Evolutionary conservation across 53 echinoderm and acorn worm species (phyloP).

Genomic region (Patiria pectinifera): DNA sequence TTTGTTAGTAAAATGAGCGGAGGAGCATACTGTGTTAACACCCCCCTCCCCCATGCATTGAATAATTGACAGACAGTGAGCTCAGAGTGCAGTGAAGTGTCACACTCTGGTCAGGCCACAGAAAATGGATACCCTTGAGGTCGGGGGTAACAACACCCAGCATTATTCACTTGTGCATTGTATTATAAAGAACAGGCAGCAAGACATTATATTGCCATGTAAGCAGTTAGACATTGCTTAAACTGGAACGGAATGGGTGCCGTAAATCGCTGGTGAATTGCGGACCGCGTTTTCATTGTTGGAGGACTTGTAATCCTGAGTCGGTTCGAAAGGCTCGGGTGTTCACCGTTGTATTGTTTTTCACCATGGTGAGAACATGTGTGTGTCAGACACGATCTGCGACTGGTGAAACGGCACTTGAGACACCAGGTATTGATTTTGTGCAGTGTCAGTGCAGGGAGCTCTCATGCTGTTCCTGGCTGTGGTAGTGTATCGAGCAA

Average conservation of each 20-base stretch:
- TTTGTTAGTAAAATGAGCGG: neutral
- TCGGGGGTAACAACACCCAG: neutral
- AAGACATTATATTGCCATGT: neutral
- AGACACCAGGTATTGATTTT: neutral
- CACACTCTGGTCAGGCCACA: neutral
- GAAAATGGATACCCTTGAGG: neutral
- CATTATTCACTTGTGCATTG: neutral
- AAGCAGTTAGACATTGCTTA: neutral
- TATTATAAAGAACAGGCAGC: neutral
- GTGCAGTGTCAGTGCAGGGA: neutral
- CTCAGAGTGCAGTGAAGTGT: slow-evolving; percentile 2
- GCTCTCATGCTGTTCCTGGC: neutral
- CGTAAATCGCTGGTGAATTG: neutral
- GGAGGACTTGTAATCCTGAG: neutral
- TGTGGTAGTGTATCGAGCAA: too few relatives aligned
- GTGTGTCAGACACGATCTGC: neutral
- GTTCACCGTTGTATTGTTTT: neutral
- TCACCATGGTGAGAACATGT: neutral
- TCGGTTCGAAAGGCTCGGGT: neutral
- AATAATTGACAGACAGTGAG: neutral
- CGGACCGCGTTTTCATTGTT: neutral
- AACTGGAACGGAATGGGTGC: neutral
- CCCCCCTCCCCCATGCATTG: neutral
- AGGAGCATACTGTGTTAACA: neutral
- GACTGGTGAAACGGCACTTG: neutral